Evolutionary conservation across 2,797 vertebrate species (phyloP).

Genomic region (Anguilla obscura): DNA sequence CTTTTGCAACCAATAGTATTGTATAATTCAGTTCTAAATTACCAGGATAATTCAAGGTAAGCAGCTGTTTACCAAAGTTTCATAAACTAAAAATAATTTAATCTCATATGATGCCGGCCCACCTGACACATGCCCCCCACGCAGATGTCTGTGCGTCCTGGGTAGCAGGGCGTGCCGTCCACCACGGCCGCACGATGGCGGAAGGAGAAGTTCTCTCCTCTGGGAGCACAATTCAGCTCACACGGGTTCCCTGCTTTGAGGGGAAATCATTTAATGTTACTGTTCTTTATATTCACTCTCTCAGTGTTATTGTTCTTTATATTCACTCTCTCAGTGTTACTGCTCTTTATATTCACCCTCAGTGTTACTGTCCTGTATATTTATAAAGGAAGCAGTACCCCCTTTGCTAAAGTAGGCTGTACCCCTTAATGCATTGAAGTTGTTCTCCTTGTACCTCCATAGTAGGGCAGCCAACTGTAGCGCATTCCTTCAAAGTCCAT

Average conservation of each 20-base stretch:
- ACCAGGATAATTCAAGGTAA: neutral
- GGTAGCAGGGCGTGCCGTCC: conserved; percentile 87
- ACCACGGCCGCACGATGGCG: conserved; percentile 78
- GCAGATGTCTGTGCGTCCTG: conserved; percentile 82
- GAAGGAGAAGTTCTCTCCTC: conserved; percentile 88
- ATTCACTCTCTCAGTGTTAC: conserved; percentile 6
- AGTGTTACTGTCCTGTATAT: neutral
- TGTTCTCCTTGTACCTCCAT: conserved; percentile 74
- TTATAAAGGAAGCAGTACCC: neutral
- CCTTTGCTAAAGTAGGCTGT: neutral
- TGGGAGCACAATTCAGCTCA: conserved; percentile 88
- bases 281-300: neutral
- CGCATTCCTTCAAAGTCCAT: conserved; percentile 78
- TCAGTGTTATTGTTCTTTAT: neutral
- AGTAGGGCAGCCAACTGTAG: conserved; percentile 86
- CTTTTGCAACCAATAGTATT: no score
- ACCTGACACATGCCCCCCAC: conserved; percentile 87
- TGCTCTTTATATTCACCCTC: neutral
- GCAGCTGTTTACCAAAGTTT: no score
- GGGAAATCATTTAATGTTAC: neutral
- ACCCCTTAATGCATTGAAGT: neutral
- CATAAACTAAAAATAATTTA: no score
- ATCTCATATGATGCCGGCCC: conserved; percentile 28
- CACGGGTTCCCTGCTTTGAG: conserved; percentile 82
- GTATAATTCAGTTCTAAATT: neutral